Evolutionary conservation across 2,888 invertebrate genomes (phyloP), one percentile per base, ranked within the genome.

Genomic region (Cerastis leucographa): DNA sequence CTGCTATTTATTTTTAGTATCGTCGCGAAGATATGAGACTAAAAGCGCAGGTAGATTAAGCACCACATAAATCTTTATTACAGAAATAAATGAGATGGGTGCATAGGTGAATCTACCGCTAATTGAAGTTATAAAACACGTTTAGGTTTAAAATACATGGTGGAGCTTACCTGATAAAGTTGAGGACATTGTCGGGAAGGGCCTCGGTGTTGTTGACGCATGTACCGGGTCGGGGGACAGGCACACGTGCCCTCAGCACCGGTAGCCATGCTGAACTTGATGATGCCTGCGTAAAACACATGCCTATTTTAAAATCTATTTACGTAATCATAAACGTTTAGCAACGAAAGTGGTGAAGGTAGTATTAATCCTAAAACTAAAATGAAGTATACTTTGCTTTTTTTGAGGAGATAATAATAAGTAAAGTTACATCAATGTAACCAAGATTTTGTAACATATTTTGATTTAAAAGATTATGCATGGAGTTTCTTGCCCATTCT

Each of bases 211-310:
- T 97, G 91, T 97, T 97, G 87, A 97, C 97, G 92, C 98, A 98
- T 78, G 97, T 97, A 82, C 98, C 98, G 0, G 98, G 98, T 35
- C 98, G 93, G 17, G 97, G 97, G 75, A 97, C 97, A 2, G 98
- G 97, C 29, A 97, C 97, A 79, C 97, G 95, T 59, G 97, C 97
- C 56, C 97, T 96, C 22, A 97, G 94, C 44, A 98, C 97, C 0
- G 98, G 97, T 84, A 98, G 93, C 98, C 98, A 98, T 40, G 97
- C 97, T 17, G 97, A 97, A 78, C 97, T 97, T 9, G 97, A 97
- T 0, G 97, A 97, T 0, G 97, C 97, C 96, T 98, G 84, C 40
- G 56, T 42, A 74, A 80, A 0, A 71, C 12, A 72, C 54, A 5
- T 25, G 14, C 9, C 5, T 46, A 11, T 51, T 51, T n/a, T n/a